phyloP scores from a whole-genome alignment of 2,797 vertebrate genomes.

The Xenopus petersii region DNA sequence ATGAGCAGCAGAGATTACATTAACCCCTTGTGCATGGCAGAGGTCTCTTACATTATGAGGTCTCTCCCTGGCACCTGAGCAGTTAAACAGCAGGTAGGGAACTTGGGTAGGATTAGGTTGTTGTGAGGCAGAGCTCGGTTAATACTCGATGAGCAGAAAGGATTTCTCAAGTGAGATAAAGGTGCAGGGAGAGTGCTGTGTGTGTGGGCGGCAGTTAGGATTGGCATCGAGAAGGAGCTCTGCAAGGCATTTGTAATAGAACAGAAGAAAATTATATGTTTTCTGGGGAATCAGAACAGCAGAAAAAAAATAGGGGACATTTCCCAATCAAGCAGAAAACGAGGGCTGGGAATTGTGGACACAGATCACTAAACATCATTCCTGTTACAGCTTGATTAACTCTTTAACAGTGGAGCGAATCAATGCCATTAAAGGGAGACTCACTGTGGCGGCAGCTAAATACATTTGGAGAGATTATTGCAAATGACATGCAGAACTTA shows the following conservation, averaged over 20 bases:
- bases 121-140: slow-evolving; percentile 14
- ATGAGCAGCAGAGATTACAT: too few species aligned
- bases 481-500: too few species aligned
- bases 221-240: slow-evolving; percentile 8
- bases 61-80: not conserved
- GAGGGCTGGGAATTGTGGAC: slow-evolving; percentile 34
- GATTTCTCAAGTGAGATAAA: slow-evolving; percentile 31
- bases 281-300: slow-evolving; percentile 35
- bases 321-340: slow-evolving; percentile 42
- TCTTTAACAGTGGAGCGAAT: slow-evolving; percentile 8
- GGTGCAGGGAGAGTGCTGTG: slow-evolving; percentile 12
- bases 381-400: slow-evolving; percentile 38
- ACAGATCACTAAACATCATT: slow-evolving; percentile 45
- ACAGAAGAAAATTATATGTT: slow-evolving; percentile 26
- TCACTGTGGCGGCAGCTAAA: too few species aligned
- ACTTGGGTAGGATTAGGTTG: slow-evolving; percentile 20
- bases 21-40: too few species aligned
- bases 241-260: slow-evolving; percentile 8
- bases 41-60: too few species aligned
- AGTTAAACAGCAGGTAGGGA: slow-evolving; percentile 1
- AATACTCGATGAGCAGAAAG: slow-evolving; percentile 8
- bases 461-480: too few species aligned
- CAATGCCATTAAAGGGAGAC: not conserved
- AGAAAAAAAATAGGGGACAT: slow-evolving; percentile 23
- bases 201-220: slow-evolving; percentile 35